phyloP scores from a whole-genome alignment of 2,113 vertebrate genomes.

The Hemibagrus wyckioides region DNA sequence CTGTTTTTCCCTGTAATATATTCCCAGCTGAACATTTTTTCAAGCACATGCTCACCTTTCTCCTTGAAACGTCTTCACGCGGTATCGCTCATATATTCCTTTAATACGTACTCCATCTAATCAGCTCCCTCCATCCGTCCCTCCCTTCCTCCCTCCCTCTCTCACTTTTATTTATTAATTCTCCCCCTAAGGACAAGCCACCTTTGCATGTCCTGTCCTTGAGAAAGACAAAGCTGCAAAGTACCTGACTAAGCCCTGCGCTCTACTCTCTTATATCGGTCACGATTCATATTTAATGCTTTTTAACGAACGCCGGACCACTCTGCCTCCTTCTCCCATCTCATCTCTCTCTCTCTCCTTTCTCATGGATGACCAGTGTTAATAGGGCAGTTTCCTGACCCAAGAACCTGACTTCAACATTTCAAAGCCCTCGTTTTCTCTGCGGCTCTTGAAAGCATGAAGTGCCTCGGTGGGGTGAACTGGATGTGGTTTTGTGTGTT shows the following conservation, averaged over 20 bases:
- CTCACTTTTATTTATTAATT: conserved; percentile 46
- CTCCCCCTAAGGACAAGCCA: conserved; percentile 41
- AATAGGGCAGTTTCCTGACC: not conserved
- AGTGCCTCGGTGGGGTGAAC: not conserved
- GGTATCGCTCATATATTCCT: not conserved
- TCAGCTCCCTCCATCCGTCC: conserved; percentile 4
- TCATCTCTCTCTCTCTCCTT: not conserved
- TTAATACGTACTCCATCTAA: conserved; percentile 24
- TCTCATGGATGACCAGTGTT: not conserved
- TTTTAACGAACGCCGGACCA: conserved; percentile 32
- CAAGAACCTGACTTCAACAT: not conserved
- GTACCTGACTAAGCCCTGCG: not conserved
- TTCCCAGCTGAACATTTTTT: not conserved
- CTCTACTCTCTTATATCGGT: conserved; percentile 25
- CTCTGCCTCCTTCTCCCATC: conserved; percentile 16
- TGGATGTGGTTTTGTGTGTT: conserved; percentile 1
- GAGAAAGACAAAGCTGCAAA: conserved; percentile 17
- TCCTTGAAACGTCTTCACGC: conserved; percentile 11
- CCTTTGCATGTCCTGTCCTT: conserved; percentile 47
- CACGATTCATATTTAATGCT: conserved; percentile 59
- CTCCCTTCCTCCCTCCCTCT: not conserved
- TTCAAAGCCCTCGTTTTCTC: not conserved
- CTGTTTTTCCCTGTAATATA: not conserved
- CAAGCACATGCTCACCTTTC: conserved; percentile 8
- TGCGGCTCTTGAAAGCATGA: not conserved